Base-by-base conservation (phyloP, 2,797 vertebrate species). In the Poliocrania exsul region DNA sequence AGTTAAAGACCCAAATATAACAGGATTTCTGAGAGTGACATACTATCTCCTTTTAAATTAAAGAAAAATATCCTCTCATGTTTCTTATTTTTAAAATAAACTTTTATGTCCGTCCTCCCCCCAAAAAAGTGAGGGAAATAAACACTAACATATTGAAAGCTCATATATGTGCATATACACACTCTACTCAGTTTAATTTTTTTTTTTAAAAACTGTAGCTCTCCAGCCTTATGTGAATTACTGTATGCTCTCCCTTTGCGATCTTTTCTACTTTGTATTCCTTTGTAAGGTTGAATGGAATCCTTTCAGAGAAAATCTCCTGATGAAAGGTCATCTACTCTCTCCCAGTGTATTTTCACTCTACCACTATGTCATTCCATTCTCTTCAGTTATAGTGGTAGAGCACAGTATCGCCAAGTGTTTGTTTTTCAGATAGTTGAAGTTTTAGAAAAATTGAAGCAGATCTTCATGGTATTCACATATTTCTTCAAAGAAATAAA, bases 341-440 rank as follows among this genome's bases (percentile, higher is more conserved):
- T 75, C 24, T 50, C 12, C 11, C n/a, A 50, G 6, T 47, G 14
- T 81, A 37, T 57, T 71, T 89, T 89, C 53, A 35, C 24, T 89
- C 28, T 61, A 24, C 10, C 14, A 40, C 6, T 40, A 2, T 65
- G n/a, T 37, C 26, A 9, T n/a, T 77, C 35, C 57, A 7, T 65
- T 67, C 8, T 31, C 13, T 65, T 72, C 60, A 2, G 1, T 71
- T 81, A 54, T 11, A 78, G 17, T 21, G 77, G n/a, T 71, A 44
- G 0, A 2, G 19, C 0, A 0, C 19, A 50, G 19, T 33, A 61
- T 88, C 26, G 81, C 20, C 14, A 50, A 61, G 13, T 47, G 42
- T 80, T 73, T 10, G 0, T 28, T 89, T 89, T 91, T 69, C 67
- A 57, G 11, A 21, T 74, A 67, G 58, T 54, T 77, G 26, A 73